These are phyloP conservation scores for Tragelaphus imberbis DNA, from an alignment of 2,113 vertebrate species.

Conservation along the genomic window DNA sequence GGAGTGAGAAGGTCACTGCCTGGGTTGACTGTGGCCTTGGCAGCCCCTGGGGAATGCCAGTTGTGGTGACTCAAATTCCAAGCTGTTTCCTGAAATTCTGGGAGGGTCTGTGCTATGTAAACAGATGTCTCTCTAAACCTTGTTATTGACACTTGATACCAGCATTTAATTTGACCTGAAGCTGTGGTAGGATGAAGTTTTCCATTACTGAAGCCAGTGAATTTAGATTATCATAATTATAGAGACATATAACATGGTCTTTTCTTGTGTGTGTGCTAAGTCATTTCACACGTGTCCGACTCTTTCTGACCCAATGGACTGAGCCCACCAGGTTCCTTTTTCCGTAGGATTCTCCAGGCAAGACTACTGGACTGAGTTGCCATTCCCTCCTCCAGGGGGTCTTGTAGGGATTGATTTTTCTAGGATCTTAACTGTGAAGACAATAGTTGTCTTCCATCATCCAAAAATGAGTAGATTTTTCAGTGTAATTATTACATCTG, in stretches of 20 bases:
- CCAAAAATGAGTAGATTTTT: neutral
- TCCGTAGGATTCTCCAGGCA: neutral
- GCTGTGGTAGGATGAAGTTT: neutral
- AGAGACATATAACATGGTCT: neutral
- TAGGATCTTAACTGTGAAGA: neutral
- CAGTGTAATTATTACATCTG: neutral
- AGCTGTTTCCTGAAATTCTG: neutral
- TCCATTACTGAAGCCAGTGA: neutral
- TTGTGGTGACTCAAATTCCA: neutral
- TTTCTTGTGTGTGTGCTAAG: neutral
- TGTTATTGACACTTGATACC: neutral
- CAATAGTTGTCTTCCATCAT: neutral
- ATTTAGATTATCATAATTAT: neutral
- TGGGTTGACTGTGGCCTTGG: neutral
- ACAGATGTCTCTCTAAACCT: neutral
- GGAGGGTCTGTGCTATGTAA: neutral
- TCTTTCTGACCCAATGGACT: neutral
- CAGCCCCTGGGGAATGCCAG: too few species aligned
- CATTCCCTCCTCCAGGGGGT: neutral
- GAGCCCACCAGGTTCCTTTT: neutral
- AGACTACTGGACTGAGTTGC: neutral
- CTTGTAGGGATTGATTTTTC: neutral
- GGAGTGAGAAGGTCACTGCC: neutral
- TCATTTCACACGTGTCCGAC: neutral
- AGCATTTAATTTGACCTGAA: neutral